A percentile compares a stretch with the other conserved stretches of the same genome.
phyloP scores from a whole-genome alignment of 2,888 invertebrate species.

The Stictocephala bisonia region DNA sequence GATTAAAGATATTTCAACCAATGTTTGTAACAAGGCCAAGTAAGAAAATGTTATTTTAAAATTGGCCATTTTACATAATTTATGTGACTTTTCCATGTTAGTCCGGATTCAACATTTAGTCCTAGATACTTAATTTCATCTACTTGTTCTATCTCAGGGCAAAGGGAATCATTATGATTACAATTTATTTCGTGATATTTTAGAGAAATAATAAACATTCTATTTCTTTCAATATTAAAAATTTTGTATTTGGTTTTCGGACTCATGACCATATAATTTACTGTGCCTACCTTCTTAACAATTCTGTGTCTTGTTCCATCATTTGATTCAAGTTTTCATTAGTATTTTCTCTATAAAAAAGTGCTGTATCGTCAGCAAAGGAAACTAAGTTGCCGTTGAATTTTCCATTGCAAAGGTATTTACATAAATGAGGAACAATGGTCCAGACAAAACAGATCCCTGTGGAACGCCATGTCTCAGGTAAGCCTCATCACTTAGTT shows the following conservation, averaged over 20 bases:
- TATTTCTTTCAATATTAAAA: neutral
- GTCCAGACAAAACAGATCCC: too few relatives aligned
- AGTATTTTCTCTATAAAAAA: neutral
- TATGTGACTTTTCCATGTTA: neutral
- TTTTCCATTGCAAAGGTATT: neutral
- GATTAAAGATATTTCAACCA: too few relatives aligned
- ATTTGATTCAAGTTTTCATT: neutral
- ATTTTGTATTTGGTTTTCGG: neutral
- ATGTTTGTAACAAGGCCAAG: too few relatives aligned
- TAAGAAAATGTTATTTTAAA: too few relatives aligned
- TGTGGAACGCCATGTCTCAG: neutral
- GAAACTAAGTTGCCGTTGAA: neutral
- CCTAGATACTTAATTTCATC: too few relatives aligned
- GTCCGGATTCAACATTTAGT: neutral
- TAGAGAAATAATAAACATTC: neutral
- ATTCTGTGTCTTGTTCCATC: neutral
- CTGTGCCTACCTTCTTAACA: neutral
- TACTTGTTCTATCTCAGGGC: neutral
- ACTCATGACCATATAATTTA: constrained; percentile 1
- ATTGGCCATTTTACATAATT: neutral
- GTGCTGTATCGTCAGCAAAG: neutral
- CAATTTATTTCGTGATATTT: neutral
- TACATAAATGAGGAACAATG: too few relatives aligned
- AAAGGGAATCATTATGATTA: neutral
- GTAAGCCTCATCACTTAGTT: neutral